Percentiles rank a stretch among this genome's conserved stretches.
phyloP scores from a whole-genome alignment of 2,113 vertebrate species.

The Mus pahari region DNA sequence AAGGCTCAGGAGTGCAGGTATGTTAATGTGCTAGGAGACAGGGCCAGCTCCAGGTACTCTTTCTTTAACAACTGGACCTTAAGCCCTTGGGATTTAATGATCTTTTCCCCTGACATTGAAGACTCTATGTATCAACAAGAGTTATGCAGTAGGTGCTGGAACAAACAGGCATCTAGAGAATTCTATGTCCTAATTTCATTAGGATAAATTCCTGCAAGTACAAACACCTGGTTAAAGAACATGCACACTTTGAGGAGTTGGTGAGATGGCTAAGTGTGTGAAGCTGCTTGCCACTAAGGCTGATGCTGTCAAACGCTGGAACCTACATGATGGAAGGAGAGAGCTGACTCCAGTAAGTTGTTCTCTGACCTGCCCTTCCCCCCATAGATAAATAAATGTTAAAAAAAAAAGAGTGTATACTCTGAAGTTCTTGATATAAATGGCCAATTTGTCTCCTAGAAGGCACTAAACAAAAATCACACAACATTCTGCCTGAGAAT shows the following conservation, averaged over 20 bases:
- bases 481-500: neutral
- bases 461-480: neutral
- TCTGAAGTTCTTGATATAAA: neutral
- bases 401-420: neutral
- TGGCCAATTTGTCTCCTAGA: neutral
- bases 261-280: neutral
- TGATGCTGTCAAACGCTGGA: neutral
- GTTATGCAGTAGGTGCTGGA: neutral
- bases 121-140: neutral
- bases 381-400: neutral
- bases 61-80: neutral
- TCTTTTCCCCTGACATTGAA: neutral
- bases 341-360: neutral
- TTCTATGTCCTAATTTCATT: neutral
- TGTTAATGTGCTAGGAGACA: neutral
- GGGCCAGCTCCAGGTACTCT: neutral
- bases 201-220: neutral
- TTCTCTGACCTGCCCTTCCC: neutral
- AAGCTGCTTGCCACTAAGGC: neutral
- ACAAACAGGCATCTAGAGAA: neutral
- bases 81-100: neutral
- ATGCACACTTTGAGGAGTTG: neutral
- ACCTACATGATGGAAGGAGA: neutral
- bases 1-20: neutral
- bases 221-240: neutral